phyloP scores from a whole-genome alignment of 2,888 invertebrate genomes.

The Dryomyza anilis region DNA sequence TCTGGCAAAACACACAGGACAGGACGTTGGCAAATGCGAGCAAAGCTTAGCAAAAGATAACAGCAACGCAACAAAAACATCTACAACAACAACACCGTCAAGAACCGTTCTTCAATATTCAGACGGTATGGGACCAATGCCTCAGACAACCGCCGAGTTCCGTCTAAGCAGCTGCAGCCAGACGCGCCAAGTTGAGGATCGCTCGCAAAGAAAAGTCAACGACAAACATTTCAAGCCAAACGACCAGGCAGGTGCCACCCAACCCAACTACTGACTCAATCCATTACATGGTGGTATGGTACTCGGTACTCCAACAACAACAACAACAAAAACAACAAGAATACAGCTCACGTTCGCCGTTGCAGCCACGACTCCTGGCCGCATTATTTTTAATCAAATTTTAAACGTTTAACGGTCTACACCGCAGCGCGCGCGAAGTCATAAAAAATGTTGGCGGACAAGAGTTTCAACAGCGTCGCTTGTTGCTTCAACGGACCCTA shows the following conservation, averaged over 20 bases:
- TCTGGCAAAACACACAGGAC: not conserved
- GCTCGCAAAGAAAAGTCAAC: not conserved
- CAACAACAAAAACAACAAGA: conserved; percentile 7
- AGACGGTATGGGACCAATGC: not conserved
- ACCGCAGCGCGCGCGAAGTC: conserved; percentile 28
- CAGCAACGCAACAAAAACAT: conserved; percentile 2
- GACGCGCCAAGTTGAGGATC: conserved; percentile 1
- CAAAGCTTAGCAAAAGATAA: not conserved
- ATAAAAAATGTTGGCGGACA: conserved; percentile 5
- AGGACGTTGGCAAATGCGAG: not conserved
- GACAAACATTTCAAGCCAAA: too few relatives aligned
- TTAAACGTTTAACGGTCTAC: conserved; percentile 40
- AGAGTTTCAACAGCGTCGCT: conserved; percentile 4
- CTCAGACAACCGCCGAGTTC: conserved; percentile 24
- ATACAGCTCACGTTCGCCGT: not conserved
- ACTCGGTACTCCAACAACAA: conserved; percentile 12
- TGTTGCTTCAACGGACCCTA: conserved; percentile 20
- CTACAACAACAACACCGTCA: conserved; percentile 1
- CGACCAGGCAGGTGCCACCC: too few relatives aligned
- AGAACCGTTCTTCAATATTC: not conserved
- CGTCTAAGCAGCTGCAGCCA: not conserved
- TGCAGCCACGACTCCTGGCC: too few relatives aligned
- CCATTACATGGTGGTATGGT: too few relatives aligned
- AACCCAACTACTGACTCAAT: too few relatives aligned
- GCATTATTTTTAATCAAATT: conserved; percentile 41